Conservation (phyloP, 92 coral and sea anemone species). For the Meandrina meandrites region DNA sequence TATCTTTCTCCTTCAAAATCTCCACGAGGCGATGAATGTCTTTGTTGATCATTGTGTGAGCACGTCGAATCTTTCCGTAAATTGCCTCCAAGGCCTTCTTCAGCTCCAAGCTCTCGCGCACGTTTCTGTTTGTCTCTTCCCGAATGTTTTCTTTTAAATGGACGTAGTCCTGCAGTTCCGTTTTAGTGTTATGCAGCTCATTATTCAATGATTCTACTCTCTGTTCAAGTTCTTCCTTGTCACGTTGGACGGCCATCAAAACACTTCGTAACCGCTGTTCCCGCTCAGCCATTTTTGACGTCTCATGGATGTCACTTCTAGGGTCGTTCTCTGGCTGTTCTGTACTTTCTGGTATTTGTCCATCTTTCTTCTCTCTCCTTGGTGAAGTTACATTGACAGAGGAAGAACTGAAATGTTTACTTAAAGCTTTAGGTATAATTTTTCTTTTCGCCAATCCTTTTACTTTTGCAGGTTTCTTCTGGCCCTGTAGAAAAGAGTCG, state of each 20-base stretch:
- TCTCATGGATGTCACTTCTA: not conserved
- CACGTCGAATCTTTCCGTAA: constrained; percentile 16
- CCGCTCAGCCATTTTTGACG: not conserved
- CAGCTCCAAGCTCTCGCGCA: constrained; percentile 21
- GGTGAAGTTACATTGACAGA: not conserved
- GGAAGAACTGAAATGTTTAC: constrained; percentile 8
- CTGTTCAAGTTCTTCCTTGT: constrained; percentile 30
- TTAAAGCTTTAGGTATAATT: constrained; percentile 7
- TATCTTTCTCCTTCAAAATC: constrained; percentile 10
- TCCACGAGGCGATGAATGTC: constrained; percentile 22
- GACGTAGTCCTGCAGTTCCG: not conserved
- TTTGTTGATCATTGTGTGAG: constrained; percentile 8
- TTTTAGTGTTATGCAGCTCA: constrained; percentile 22
- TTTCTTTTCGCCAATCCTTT: constrained; percentile 19
- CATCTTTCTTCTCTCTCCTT: constrained; percentile 8
- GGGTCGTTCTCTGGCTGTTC: not conserved
- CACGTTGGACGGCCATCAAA: constrained; percentile 23
- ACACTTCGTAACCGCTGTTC: constrained; percentile 16
- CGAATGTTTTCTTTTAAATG: not conserved
- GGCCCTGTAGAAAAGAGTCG: not conserved
- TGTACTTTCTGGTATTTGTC: not conserved
- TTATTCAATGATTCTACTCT: constrained; percentile 5
- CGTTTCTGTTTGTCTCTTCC: constrained; percentile 19
- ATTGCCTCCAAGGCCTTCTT: constrained; percentile 24
- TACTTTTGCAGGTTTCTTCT: not conserved